These are phyloP conservation scores for Peromyscus eremicus DNA, from an alignment of 2,797 vertebrate genomes.

Conservation along the genomic window DNA sequence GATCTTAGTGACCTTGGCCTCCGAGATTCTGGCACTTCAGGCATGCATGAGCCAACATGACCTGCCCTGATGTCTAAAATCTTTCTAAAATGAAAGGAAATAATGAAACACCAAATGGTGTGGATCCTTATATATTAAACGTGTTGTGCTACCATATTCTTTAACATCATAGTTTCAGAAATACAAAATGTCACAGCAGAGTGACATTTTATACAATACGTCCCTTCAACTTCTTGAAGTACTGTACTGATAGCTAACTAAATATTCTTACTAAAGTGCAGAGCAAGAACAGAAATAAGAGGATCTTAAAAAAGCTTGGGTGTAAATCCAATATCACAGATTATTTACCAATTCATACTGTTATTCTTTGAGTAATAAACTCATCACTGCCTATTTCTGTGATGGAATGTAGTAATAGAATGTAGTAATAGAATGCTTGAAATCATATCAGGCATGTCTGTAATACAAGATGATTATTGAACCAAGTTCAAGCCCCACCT, in stretches of 20 bases:
- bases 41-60: neutral
- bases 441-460: neutral
- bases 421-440: neutral
- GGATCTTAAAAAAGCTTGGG: neutral
- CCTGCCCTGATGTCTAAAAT: slow-evolving; percentile 9
- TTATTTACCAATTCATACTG: neutral
- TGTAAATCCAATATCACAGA: neutral
- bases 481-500: neutral
- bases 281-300: neutral
- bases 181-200: slow-evolving; percentile 32
- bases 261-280: neutral
- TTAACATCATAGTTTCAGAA: neutral
- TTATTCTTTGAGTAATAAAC: slow-evolving; percentile 17
- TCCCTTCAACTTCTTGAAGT: neutral
- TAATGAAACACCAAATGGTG: neutral
- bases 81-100: slow-evolving; percentile 7
- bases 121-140: neutral
- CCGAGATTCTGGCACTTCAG: neutral
- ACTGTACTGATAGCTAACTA: slow-evolving; percentile 7
- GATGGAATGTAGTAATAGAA: neutral
- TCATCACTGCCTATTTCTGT: neutral
- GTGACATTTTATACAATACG: slow-evolving; percentile 5
- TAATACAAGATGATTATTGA: neutral
- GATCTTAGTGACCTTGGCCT: neutral
- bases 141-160: neutral